Percentiles rank a stretch among this genome's conserved stretches.
Evolutionary conservation across 2,888 invertebrate genomes (phyloP).

Genomic region (Lasiommata megera): DNA sequence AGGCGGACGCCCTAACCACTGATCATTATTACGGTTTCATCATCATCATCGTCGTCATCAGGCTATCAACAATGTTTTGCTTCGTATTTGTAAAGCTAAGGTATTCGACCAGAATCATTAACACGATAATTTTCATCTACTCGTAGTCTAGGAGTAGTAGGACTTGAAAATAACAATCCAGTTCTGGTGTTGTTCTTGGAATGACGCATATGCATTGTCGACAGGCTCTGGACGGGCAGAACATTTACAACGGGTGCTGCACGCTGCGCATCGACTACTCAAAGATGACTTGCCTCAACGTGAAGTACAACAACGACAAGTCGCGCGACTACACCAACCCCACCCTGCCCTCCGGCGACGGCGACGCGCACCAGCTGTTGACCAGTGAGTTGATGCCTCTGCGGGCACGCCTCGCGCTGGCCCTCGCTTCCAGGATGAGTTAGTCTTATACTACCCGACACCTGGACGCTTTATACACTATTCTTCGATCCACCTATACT

Average conservation of each 20-base stretch:
- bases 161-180: too few species aligned
- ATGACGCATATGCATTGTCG: slow-evolving; percentile 39
- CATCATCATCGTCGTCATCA: too few species aligned
- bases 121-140: too few species aligned
- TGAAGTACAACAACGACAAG: slow-evolving; percentile 99
- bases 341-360: slow-evolving; percentile 96
- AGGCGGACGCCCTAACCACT: too few species aligned
- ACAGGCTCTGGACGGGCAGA: slow-evolving; percentile 97
- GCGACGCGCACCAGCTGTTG: slow-evolving; percentile 82
- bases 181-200: too few species aligned
- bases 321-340: slow-evolving; percentile 99
- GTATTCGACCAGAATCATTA: too few species aligned
- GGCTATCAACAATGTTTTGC: too few species aligned
- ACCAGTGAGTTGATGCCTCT: slow-evolving; percentile 84
- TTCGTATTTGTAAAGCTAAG: too few species aligned
- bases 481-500: slow-evolving; percentile 43
- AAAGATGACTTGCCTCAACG: slow-evolving; percentile 98
- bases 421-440: slow-evolving; percentile 83
- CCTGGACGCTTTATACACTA: slow-evolving; percentile 56
- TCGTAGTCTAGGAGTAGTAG: too few species aligned
- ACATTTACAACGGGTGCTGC: slow-evolving; percentile 99
- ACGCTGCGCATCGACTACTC: slow-evolving; percentile 99
- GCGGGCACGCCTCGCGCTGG: slow-evolving; percentile 76
- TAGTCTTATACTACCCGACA: slow-evolving; percentile 78
- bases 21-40: too few species aligned